These are phyloP conservation scores for Sebastes taczanowskii DNA, from an alignment of 2,797 vertebrate species.

Conservation along the genomic window DNA sequence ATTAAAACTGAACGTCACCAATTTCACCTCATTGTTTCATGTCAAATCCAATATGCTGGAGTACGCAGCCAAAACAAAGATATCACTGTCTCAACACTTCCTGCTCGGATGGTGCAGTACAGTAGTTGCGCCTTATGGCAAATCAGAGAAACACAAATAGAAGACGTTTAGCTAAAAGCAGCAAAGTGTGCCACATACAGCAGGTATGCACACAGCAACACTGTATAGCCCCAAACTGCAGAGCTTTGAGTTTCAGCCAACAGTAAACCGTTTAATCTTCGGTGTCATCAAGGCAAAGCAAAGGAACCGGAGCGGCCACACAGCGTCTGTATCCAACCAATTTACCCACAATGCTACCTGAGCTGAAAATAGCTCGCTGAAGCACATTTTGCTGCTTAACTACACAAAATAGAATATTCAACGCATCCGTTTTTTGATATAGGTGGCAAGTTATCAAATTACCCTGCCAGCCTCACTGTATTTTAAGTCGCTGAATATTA, in stretches of 20 bases:
- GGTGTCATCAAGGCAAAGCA: conserved; percentile 73
- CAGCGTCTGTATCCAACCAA: conserved; percentile 72
- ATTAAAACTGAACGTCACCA: not conserved
- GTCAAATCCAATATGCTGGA: not conserved
- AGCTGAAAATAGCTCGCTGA: conserved; percentile 69
- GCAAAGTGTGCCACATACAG: conserved; percentile 19
- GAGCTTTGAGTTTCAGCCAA: conserved; percentile 64
- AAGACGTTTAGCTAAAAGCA: conserved; percentile 18
- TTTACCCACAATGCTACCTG: conserved; percentile 71
- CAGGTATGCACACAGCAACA: not conserved
- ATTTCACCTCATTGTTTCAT: not conserved
- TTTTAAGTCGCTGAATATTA: conserved; percentile 67
- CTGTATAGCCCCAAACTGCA: conserved; percentile 47
- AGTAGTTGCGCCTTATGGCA: not conserved
- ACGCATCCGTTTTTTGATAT: conserved; percentile 60
- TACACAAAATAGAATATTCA: conserved; percentile 75
- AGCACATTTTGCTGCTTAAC: conserved; percentile 76
- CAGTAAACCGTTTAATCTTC: conserved; percentile 73
- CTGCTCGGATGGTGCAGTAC: not conserved
- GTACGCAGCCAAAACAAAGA: not conserved
- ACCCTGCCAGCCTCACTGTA: conserved; percentile 48
- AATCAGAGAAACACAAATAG: not conserved
- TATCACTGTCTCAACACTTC: not conserved
- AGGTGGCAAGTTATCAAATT: conserved; percentile 67
- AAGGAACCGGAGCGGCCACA: conserved; percentile 52